Percentiles rank a stretch among this genome's conserved stretches.
Evolutionary conservation across 2,888 invertebrate species (phyloP).

Genomic region (Nephrotoma guestfalica): DNA sequence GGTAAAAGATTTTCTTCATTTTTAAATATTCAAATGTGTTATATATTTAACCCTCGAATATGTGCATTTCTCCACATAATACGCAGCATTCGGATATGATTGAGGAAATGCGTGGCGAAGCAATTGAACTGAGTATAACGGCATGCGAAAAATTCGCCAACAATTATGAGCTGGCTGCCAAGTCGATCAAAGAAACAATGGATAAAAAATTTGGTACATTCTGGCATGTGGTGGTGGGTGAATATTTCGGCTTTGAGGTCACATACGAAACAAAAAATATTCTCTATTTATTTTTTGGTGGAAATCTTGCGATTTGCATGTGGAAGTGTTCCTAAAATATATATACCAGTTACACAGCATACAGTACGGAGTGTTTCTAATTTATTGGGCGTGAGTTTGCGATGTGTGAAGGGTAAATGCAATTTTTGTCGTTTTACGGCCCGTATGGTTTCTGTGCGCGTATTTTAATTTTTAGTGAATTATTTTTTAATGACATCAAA

Average conservation of each 20-base stretch:
- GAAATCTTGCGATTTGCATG: conserved; percentile 73
- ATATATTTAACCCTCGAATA: neutral
- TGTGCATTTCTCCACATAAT: neutral
- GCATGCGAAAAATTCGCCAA: conserved; percentile 82
- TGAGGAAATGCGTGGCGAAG: conserved; percentile 83
- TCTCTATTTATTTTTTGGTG: conserved; percentile 80
- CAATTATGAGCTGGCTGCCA: conserved; percentile 83
- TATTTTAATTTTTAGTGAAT: neutral
- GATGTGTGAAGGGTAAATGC: neutral
- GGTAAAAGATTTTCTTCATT: conserved; percentile 36
- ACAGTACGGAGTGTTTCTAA: neutral
- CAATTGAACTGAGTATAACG: conserved; percentile 79
- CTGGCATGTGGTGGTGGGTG: conserved; percentile 92
- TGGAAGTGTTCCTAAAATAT: conserved; percentile 67
- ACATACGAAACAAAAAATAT: conserved; percentile 81
- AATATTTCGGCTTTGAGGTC: conserved; percentile 87
- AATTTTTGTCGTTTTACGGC: neutral
- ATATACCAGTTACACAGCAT: neutral
- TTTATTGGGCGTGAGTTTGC: neutral
- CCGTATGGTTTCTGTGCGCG: neutral
- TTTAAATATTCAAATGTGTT: conserved; percentile 7
- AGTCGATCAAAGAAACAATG: conserved; percentile 85
- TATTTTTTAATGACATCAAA: neutral
- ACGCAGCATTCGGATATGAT: conserved; percentile 78
- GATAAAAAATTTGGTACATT: conserved; percentile 92